Conservation (phyloP, 2,888 invertebrate species). For the Eilema caniola region DNA sequence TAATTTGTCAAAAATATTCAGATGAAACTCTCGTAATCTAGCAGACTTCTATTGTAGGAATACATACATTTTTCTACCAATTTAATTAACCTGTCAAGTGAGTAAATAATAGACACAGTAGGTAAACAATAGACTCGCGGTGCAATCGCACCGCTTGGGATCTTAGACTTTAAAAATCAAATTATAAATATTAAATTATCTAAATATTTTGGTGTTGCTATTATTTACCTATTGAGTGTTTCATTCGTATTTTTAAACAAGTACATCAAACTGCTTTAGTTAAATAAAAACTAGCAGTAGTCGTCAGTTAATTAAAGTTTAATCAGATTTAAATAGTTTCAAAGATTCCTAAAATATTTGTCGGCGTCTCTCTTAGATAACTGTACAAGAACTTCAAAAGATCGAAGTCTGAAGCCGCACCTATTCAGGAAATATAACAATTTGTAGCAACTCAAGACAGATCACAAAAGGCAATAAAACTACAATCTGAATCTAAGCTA, state of each 20-base stretch:
- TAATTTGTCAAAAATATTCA: too few species aligned
- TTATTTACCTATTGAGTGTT: background rate
- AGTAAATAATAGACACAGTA: too few species aligned
- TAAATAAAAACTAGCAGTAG: background rate
- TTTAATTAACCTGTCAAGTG: too few species aligned
- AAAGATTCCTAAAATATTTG: background rate
- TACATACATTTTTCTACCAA: too few species aligned
- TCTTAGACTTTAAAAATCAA: too few species aligned
- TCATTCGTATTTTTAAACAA: background rate
- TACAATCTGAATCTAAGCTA: constrained; percentile 46
- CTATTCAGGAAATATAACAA: constrained; percentile 19
- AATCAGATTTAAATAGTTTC: background rate
- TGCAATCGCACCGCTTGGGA: too few species aligned
- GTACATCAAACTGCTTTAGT: background rate
- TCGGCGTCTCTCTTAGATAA: constrained; percentile 5
- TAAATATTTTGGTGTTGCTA: too few species aligned
- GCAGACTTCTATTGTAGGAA: too few species aligned
- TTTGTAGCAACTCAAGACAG: constrained; percentile 28
- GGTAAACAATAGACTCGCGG: too few species aligned
- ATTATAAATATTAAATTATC: too few species aligned
- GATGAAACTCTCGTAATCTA: too few species aligned
- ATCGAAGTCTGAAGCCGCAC: constrained; percentile 13
- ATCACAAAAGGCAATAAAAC: constrained; percentile 44
- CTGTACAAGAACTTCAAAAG: constrained; percentile 16
- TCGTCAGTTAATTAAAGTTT: background rate